These are phyloP conservation scores for Pandion haliaetus DNA, from an alignment of 2,113 vertebrate genomes.

Conservation along the genomic window DNA sequence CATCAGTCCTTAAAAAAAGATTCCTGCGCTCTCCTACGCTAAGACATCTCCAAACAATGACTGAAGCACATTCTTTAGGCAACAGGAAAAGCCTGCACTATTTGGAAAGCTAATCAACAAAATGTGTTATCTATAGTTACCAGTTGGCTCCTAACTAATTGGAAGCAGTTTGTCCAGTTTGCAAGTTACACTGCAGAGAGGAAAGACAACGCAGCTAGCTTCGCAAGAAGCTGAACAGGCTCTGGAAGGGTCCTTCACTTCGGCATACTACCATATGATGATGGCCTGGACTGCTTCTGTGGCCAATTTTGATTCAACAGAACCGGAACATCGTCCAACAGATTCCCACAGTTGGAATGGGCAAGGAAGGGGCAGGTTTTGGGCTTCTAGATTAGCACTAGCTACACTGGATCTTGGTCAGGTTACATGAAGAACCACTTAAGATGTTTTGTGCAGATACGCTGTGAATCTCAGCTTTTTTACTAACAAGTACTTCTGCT, in stretches of 20 bases:
- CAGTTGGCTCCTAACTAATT: background rate
- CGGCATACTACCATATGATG: rapidly evolving
- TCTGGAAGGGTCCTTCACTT: background rate
- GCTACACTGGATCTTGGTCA: background rate
- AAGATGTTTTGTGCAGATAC: background rate
- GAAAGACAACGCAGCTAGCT: background rate
- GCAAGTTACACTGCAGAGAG: background rate
- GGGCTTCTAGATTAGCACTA: background rate
- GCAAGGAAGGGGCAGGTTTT: background rate
- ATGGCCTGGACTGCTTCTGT: background rate
- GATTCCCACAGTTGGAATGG: background rate
- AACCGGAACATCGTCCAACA: background rate
- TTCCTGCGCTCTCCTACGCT: background rate
- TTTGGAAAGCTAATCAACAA: background rate
- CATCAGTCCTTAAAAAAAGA: too few species aligned
- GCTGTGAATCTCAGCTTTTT: background rate
- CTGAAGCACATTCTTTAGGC: background rate
- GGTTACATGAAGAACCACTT: background rate
- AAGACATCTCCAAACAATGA: background rate
- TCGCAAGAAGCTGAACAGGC: background rate
- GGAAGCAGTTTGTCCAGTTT: background rate
- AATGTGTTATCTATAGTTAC: background rate
- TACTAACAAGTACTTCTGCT: background rate
- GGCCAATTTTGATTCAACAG: background rate
- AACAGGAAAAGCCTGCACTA: background rate